Evolutionary conservation across 2,797 vertebrate genomes (phyloP), one percentile per base, ranked within the genome.

Genomic region (Oryzias dopingdopingensis): DNA sequence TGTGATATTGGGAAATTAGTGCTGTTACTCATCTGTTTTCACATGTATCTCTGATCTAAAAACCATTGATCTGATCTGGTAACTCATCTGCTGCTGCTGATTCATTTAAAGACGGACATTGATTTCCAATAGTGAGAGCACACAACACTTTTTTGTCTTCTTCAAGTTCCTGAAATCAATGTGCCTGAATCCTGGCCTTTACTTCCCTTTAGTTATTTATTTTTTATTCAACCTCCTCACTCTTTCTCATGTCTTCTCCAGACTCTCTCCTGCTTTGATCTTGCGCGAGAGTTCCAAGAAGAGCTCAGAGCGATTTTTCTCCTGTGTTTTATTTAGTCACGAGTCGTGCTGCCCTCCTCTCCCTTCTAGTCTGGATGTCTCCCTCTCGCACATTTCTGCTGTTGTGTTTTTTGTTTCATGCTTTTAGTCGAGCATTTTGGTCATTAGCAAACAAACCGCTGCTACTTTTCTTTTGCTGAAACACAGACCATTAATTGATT

Each of bases 41-140:
- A 37, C 49, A 37, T 56, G 64, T 58, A 56, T 67, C 62, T 49
- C 45, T 51, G 24, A 50, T 53, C 42, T 66, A 58, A 73, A 76
- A 81, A 77, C 80, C 74, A 85, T 86, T 13, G 76, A 85, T 32
- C 70, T 32, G 54, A 53, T 50, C n/a, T 70, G 67, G 79, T 74
- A 74, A 76, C 71, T 84, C 69, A 50, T 79, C 67, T 64, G 41
- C 20, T 40, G 23, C 69, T 72, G 72, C 79, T 79, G 71, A 88
- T 77, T 86, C 65, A 78, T 78, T 84, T 67, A 64, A 76, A 70
- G 68, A 56, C 37, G 52, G 50, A 26, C 67, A 83, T 86, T 70
- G 84, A 89, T 90, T 88, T 86, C 62, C 72, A 62, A 61, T 81
- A 51, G 61, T 62, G 59, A 65, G 59, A 56, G 64, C 58, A 40